Conservation (phyloP, 1,140 invertebrate species). For the Paralvinella palmiformis region DNA sequence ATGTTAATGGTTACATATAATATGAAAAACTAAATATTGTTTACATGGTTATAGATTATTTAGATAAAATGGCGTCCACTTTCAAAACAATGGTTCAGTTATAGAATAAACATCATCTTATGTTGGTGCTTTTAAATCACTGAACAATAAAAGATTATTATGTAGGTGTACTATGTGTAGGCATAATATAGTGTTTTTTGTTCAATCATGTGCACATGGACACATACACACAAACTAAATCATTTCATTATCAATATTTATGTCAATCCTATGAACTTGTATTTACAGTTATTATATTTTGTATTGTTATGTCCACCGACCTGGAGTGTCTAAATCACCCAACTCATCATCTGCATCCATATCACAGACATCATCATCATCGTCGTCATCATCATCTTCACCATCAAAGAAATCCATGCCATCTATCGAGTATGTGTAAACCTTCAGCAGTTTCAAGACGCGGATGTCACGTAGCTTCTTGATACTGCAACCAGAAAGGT, state of each 20-base stretch:
- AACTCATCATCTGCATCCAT: too few relatives aligned
- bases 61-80: too few relatives aligned
- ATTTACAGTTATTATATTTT: not conserved
- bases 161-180: too few relatives aligned
- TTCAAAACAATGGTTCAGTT: too few relatives aligned
- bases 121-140: too few relatives aligned
- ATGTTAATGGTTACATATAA: too few relatives aligned
- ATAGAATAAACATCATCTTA: too few relatives aligned
- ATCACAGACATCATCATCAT: slow-evolving; percentile 9
- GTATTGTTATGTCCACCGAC: too few relatives aligned
- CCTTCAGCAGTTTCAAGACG: slow-evolving; percentile 11
- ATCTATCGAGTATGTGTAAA: not conserved
- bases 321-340: too few relatives aligned
- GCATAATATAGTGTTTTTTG: not conserved
- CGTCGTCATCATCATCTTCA: slow-evolving; percentile 48
- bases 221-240: not conserved
- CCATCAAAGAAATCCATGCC: slow-evolving; percentile 34
- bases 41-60: too few relatives aligned
- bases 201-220: not conserved
- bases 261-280: not conserved
- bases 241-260: not conserved
- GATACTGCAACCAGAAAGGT: not conserved
- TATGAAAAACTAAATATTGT: too few relatives aligned
- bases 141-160: too few relatives aligned
- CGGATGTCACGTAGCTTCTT: not conserved